Evolutionary conservation across 2,113 vertebrate genomes (phyloP), one percentile per base, ranked within the genome.

Genomic region (Holacanthus passer): DNA sequence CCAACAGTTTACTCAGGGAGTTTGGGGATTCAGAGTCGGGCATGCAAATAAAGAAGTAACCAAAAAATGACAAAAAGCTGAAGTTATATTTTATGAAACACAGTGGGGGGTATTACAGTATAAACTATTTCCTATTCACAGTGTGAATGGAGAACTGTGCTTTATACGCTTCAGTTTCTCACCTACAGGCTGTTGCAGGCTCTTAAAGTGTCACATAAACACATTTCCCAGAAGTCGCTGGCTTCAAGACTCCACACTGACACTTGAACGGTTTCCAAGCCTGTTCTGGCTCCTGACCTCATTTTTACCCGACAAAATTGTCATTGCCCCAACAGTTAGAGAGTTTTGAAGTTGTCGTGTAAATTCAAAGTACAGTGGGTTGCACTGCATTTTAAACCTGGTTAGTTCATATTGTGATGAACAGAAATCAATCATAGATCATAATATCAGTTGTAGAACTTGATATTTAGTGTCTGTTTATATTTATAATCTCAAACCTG

Each of bases 1-100:
- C 39, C 60, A 65, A 16, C 66, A 32, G 47, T 88, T 88, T 73
- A 82, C 70, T 52, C 48, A 41, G 58, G 37, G 71, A 81, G 63
- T 87, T 81, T 59, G 48, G 31, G 77, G 52, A 87, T 70, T 88
- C 47, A 59, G 20, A 47, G 35, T 27, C 29, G 4, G 65, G 64
- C 8, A 50, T 63, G 48, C 12, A 55, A 53, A 69, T 82, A 41
- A 11, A 20, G n/a, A 43, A 14, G 2, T 13, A 43, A 43, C 13
- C 5, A 41, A 20, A 20, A 35, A 31, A 31, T 4, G 24, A 39
- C 27, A 41, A 47, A 70, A 66, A 47, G 47, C 2, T 1, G 13
- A 67, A 69, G 45, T 64, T 17, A 47, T 20, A 24, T 16, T 65
- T 56, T 43, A 45, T 66, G 24, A 60, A 87, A 65, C 31, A 77